Conservation (phyloP, 2,797 vertebrate genomes). For the Allobates femoralis region DNA sequence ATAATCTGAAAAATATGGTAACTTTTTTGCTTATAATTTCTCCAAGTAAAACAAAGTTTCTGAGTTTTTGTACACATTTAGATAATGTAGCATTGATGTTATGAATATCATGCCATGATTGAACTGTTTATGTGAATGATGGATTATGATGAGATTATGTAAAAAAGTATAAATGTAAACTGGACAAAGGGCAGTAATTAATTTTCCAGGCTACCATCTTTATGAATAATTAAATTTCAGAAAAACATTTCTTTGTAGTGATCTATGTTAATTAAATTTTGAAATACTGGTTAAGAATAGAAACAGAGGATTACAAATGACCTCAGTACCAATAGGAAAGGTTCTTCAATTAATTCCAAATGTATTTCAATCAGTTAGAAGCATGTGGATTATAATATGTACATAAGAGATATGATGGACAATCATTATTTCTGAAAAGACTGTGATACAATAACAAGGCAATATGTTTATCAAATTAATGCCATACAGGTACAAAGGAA, state of each 20-base stretch:
- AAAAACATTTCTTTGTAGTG: conserved; percentile 27
- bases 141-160: conserved; percentile 32
- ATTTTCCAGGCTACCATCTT: conserved; percentile 34
- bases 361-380: not conserved
- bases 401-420: not conserved
- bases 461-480: not conserved
- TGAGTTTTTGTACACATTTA: not conserved
- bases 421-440: not conserved
- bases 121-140: conserved; percentile 19
- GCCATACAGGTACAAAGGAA: not conserved
- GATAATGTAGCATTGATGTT: not conserved
- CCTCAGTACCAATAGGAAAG: conserved; percentile 21
- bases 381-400: not conserved
- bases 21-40: not conserved
- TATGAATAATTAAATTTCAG: conserved; percentile 52
- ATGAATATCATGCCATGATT: not conserved
- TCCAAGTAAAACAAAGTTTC: not conserved
- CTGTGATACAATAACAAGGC: not conserved
- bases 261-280: conserved; percentile 45
- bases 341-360: conserved; percentile 12
- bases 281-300: conserved; percentile 25
- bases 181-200: conserved; percentile 15
- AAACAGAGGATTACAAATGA: conserved; percentile 10
- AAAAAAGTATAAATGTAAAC: conserved; percentile 40
- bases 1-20: too few relatives aligned